phyloP scores from a whole-genome alignment of 2,113 vertebrate genomes.

The Vulpes lagopus region DNA sequence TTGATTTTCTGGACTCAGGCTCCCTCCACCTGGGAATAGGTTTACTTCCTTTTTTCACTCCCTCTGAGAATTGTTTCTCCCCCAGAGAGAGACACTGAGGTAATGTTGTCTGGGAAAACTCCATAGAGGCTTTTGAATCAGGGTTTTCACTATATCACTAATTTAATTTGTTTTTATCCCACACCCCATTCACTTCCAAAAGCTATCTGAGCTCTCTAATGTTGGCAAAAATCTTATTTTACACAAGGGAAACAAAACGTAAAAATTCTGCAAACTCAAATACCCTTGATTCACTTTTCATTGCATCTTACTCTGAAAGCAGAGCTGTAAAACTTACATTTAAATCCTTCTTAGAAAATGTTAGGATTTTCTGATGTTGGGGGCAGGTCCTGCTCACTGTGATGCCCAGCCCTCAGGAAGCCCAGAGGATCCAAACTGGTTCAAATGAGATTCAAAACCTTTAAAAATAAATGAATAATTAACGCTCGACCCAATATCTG shows the following conservation, averaged over 20 bases:
- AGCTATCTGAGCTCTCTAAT: not conserved
- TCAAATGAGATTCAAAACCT: not conserved
- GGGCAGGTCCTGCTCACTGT: not conserved
- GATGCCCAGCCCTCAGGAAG: not conserved
- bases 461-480: slow-evolving; percentile 14
- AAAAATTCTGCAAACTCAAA: slow-evolving; percentile 47
- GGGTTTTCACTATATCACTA: slow-evolving; percentile 18
- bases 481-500: not conserved
- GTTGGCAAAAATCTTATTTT: not conserved
- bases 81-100: not conserved
- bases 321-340: not conserved
- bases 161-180: slow-evolving; percentile 40
- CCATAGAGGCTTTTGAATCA: not conserved
- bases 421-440: not conserved
- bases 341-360: not conserved
- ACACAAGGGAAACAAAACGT: not conserved
- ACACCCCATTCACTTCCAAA: not conserved
- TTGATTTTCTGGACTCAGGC: not conserved
- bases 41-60: not conserved
- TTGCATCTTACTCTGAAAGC: not conserved
- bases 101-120: slow-evolving; percentile 4
- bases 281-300: slow-evolving; percentile 14
- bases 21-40: not conserved
- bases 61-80: not conserved
- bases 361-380: not conserved